Conservation (phyloP, 2,113 vertebrate species). For the Mohoua ochrocephala region DNA sequence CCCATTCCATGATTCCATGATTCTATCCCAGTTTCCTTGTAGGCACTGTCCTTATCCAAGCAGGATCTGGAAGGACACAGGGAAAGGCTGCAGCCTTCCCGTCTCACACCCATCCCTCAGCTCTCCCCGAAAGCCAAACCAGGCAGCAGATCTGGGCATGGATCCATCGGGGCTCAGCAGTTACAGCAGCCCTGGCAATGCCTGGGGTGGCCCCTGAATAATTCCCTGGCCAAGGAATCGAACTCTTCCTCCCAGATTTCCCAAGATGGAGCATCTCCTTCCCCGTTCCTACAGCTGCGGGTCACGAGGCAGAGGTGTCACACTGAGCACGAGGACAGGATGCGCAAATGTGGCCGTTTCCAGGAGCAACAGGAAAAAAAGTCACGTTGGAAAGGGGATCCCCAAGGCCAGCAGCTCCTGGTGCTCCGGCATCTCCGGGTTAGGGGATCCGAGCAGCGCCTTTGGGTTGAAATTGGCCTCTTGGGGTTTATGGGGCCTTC, state of each 20-base stretch:
- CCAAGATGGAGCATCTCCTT: fast-evolving
- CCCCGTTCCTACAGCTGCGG: fast-evolving
- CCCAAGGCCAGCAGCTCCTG: background rate
- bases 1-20: no score
- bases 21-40: background rate
- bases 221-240: background rate
- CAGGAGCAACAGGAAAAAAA: background rate
- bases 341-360: background rate
- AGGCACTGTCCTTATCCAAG: background rate
- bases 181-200: background rate
- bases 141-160: fast-evolving
- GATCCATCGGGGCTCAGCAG: background rate
- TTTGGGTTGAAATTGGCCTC: fast-evolving
- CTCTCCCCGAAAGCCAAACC: background rate
- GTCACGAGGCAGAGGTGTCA: background rate
- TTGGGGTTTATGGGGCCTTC: background rate
- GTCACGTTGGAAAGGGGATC: fast-evolving
- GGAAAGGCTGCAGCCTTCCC: background rate
- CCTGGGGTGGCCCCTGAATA: background rate
- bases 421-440: background rate
- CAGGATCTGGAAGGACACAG: background rate
- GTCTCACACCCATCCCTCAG: no score
- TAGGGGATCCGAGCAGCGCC: fast-evolving
- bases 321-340: background rate
- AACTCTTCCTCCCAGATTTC: background rate